phyloP scores from a whole-genome alignment of 53 echinoderm and acorn worm genomes.

The Glandiceps talaboti region DNA sequence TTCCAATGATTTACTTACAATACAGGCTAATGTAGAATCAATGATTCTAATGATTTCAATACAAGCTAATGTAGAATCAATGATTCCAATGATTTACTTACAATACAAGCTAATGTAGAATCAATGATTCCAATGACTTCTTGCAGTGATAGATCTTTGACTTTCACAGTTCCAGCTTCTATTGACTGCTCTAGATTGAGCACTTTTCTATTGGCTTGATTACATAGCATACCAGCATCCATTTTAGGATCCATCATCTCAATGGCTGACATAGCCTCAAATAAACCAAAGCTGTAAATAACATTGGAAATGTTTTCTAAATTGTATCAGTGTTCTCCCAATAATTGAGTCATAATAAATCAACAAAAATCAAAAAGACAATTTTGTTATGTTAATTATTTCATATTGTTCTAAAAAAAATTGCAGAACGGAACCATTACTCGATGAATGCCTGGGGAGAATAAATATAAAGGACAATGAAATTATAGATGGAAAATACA shows the following conservation, averaged over 20 bases:
- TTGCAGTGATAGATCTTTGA: conserved; percentile 44
- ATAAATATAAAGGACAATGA: no score
- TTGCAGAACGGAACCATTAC: no score
- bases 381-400: no score
- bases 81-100: conserved; percentile 36
- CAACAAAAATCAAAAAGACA: no score
- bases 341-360: no score
- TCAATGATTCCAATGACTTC: conserved; percentile 89
- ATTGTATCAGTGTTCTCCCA: no score
- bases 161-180: conserved; percentile 52
- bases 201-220: conserved; percentile 76
- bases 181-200: conserved; percentile 77
- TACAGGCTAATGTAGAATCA: conserved; percentile 82
- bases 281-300: conserved; percentile 68
- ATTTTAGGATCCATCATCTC: conserved; percentile 99
- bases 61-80: no score
- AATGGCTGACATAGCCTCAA: conserved; percentile 99
- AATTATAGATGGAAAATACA: no score
- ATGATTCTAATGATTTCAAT: conserved; percentile 83
- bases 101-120: conserved; percentile 83
- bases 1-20: no score
- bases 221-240: conserved; percentile 98
- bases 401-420: no score
- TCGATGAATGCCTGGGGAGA: no score
- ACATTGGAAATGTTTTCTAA: conserved; percentile 2